Evolutionary conservation across 2,797 vertebrate genomes (phyloP), one percentile per base, ranked within the genome.

Genomic region (Okamejei kenojei): DNA sequence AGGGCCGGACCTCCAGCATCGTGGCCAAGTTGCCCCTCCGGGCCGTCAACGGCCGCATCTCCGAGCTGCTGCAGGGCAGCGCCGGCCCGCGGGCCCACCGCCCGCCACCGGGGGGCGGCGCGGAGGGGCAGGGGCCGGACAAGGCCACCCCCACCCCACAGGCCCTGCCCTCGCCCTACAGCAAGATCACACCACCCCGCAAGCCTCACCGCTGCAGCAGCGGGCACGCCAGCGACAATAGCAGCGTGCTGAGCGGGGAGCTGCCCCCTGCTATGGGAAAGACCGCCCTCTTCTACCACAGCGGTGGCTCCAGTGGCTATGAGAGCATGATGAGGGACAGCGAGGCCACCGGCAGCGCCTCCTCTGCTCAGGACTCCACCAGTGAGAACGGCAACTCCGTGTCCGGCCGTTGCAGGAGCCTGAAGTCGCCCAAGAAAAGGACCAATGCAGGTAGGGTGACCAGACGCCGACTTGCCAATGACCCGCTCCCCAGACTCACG

Each of bases 261-360:
- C 95, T 99, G 74, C 99, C 99, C 0, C 99, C 99, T 0, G 99
- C 99, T 93, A 99, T 99, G 99, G 98, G 98, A 68, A 99, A 99
- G 95, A 99, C 99, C 0, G 97, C 98, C 0, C 96, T 99, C 73
- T 97, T 99, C 94, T 99, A 98, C 94, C 99, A 97, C 96, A 99
- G 98, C 0, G 95, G 97, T 23, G 98, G 98, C 93, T 99, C 99
- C 96, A 99, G 99, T 0, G 98, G 99, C 54, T 99, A 99, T 0
- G 98, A 98, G 95, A 99, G 99, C 96, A 97, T 99, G 97, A 95
- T 98, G 93, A 96, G 98, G 86, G 99, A 99, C 96, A 98, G 98
- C 0, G 98, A 99, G 95, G 98, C 98, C 1, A 98, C 98, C 0
- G 97, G 97, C 9, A 99, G 98, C 0, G 96, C 97, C 54, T 97